phyloP scores from a whole-genome alignment of 2,113 vertebrate genomes.

The Ochotona curzoniae region DNA sequence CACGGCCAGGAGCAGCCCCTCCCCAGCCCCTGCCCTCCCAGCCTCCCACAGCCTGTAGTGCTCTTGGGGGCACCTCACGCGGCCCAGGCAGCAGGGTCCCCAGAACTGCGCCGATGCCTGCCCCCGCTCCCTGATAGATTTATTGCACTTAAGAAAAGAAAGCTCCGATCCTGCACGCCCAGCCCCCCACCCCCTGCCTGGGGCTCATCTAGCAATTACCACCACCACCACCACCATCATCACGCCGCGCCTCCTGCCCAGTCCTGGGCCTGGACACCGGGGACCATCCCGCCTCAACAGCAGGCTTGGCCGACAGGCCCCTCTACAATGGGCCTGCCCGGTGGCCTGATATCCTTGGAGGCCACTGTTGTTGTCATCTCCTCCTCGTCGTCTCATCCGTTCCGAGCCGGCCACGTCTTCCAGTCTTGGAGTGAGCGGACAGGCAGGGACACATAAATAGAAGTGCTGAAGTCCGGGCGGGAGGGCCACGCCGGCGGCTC shows the following conservation, averaged over 20 bases:
- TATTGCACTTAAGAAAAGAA: constrained; percentile 86
- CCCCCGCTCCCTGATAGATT: constrained; percentile 84
- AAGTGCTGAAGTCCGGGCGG: background rate
- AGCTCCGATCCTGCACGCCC: constrained; percentile 61
- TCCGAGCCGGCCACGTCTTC: background rate
- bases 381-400: background rate
- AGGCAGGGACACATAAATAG: constrained; percentile 17
- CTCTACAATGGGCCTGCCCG: background rate
- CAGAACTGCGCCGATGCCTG: background rate
- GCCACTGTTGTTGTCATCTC: background rate
- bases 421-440: background rate
- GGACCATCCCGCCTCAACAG: background rate
- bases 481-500: background rate
- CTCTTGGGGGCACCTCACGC: constrained; percentile 60
- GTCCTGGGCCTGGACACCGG: background rate
- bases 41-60: constrained; percentile 54
- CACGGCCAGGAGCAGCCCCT: constrained; percentile 34
- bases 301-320: background rate
- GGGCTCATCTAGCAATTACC: background rate
- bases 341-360: background rate
- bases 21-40: background rate
- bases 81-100: constrained; percentile 52
- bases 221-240: background rate
- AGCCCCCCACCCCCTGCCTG: constrained; percentile 2
- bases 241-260: background rate